Evolutionary conservation across 30 jellyfish, hydroid and myxozoan species (phyloP).

Genomic region (Phacellophora camtschatica): DNA sequence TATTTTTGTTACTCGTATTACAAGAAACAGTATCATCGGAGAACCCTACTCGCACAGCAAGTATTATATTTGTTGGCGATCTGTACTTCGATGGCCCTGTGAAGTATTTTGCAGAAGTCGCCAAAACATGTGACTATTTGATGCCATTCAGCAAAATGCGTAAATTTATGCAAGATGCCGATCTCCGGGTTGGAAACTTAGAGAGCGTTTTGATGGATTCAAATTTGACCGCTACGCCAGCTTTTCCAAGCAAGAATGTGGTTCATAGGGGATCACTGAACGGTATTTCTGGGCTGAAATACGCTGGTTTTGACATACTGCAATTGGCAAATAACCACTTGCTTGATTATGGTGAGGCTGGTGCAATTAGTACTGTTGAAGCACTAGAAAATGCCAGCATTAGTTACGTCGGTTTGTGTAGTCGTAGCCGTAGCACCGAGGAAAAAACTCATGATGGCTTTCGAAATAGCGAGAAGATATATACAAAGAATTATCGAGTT

Average conservation of each 20-base stretch:
- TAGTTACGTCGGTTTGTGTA: conserved; percentile 55
- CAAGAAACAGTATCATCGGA: too few species aligned
- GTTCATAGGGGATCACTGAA: conserved; percentile 49
- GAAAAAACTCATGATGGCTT: too few species aligned
- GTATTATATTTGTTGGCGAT: conserved; percentile 58
- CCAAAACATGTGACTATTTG: conserved; percentile 44
- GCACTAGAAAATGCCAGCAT: conserved; percentile 46
- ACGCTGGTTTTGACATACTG: conserved; percentile 68
- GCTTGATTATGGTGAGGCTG: conserved; percentile 63
- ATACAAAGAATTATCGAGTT: too few species aligned
- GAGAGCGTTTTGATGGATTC: conserved; percentile 29
- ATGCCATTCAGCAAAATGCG: conserved; percentile 11
- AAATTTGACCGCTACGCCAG: background rate
- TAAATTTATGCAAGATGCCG: conserved; percentile 46
- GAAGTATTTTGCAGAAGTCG: conserved; percentile 43
- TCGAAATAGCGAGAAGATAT: too few species aligned
- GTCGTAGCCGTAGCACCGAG: too few species aligned
- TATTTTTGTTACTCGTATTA: too few species aligned
- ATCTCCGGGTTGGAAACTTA: conserved; percentile 54
- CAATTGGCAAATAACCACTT: conserved; percentile 77
- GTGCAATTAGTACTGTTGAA: conserved; percentile 32
- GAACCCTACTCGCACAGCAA: background rate
- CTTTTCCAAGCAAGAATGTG: background rate
- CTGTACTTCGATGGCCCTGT: conserved; percentile 63
- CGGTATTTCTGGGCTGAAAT: conserved; percentile 62